Evolutionary conservation across 1,140 invertebrate species (phyloP).

Genomic region (Hesperophylax magnus): DNA sequence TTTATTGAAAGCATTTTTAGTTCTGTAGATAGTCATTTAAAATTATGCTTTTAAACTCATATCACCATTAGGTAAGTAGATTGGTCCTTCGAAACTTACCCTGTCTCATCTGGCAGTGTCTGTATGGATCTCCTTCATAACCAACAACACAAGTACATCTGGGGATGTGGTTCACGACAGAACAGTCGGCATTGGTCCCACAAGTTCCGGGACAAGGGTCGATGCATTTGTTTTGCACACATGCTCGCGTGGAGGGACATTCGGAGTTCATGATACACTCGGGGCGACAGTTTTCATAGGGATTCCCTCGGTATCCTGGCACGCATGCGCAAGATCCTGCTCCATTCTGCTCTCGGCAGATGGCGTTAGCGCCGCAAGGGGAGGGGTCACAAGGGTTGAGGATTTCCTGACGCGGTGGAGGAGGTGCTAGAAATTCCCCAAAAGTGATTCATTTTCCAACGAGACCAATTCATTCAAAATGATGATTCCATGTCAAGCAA

Average conservation of each 20-base stretch:
- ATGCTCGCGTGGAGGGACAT: slow-evolving; percentile 75
- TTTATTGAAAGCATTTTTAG: no score
- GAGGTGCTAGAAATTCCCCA: slow-evolving; percentile 29
- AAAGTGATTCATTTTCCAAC: not conserved
- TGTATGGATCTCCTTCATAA: slow-evolving; percentile 85
- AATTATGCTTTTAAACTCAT: no score
- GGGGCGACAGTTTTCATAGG: slow-evolving; percentile 77
- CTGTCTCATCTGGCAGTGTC: slow-evolving; percentile 61
- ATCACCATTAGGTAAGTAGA: no score
- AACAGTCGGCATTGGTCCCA: slow-evolving; percentile 77
- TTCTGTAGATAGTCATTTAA: no score
- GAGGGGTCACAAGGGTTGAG: slow-evolving; percentile 71
- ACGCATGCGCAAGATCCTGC: slow-evolving; percentile 78
- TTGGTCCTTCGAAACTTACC: slow-evolving; percentile 35
- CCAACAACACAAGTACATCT: slow-evolving; percentile 78
- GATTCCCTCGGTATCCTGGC: slow-evolving; percentile 73
- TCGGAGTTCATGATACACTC: slow-evolving; percentile 79
- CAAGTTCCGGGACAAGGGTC: slow-evolving; percentile 80
- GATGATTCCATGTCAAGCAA: slow-evolving; percentile 4
- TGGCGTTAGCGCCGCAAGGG: slow-evolving; percentile 73
- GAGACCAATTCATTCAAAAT: not conserved
- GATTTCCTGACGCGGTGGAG: slow-evolving; percentile 33
- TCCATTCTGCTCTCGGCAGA: slow-evolving; percentile 77
- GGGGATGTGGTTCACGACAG: slow-evolving; percentile 76
- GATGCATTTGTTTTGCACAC: slow-evolving; percentile 76